Evolutionary conservation across 2,888 invertebrate species (phyloP).

Genomic region (Callinectes sapidus): DNA sequence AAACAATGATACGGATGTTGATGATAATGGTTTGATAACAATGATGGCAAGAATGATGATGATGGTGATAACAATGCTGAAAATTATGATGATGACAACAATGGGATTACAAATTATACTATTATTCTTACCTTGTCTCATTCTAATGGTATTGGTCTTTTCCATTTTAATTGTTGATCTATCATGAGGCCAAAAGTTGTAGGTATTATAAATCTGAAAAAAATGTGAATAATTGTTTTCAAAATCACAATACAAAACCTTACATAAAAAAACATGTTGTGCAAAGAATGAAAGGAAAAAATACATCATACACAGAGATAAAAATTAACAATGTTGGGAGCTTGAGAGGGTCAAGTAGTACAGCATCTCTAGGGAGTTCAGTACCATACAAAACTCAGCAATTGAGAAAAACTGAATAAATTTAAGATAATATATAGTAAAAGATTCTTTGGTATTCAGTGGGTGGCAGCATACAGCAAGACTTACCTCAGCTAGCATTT

Average conservation of each 20-base stretch:
- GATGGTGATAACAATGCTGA: not conserved
- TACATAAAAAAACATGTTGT: not conserved
- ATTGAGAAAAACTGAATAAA: too few relatives aligned
- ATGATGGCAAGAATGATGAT: not conserved
- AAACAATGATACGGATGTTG: not conserved
- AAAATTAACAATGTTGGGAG: too few relatives aligned
- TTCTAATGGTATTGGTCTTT: slow-evolving; percentile 55
- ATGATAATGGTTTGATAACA: not conserved
- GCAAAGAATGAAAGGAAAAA: not conserved
- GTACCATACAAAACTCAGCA: too few relatives aligned
- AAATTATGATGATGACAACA: not conserved
- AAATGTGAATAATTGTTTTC: not conserved
- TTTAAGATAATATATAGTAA: too few relatives aligned
- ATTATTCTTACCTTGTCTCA: slow-evolving; percentile 57
- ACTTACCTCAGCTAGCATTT: slow-evolving; percentile 50
- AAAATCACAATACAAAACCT: not conserved
- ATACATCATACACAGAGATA: too few relatives aligned
- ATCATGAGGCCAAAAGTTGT: slow-evolving; percentile 65
- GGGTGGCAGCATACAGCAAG: not conserved
- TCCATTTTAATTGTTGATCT: slow-evolving; percentile 54
- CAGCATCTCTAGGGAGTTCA: too few relatives aligned
- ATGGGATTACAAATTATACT: not conserved
- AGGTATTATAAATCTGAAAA: slow-evolving; percentile 61
- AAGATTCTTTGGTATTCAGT: not conserved
- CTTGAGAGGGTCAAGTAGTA: too few relatives aligned